Conservation (phyloP, 2,888 invertebrate species). For the Drosophila hamatofila region DNA sequence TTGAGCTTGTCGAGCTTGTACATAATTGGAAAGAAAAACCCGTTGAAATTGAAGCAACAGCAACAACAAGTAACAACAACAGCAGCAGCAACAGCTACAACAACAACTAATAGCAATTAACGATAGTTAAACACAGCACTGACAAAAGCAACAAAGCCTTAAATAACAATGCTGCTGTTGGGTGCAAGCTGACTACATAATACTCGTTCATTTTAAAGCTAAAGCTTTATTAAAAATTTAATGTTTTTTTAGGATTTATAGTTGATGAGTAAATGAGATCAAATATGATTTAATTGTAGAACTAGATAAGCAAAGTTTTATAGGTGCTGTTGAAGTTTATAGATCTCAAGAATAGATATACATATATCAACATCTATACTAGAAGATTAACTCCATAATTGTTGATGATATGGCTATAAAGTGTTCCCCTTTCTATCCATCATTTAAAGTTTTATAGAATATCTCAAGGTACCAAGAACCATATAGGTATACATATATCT, state of each 20-base stretch:
- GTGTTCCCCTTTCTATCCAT: no score
- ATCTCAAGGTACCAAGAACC: no score
- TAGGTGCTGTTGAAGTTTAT: no score
- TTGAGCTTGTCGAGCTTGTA: conserved; percentile 57
- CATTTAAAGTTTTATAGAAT: no score
- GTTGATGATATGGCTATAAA: no score
- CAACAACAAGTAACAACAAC: conserved; percentile 31
- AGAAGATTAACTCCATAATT: no score
- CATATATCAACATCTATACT: no score
- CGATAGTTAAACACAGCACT: conserved; percentile 56
- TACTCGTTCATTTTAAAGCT: not conserved
- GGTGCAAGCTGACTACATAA: not conserved
- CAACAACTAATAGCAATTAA: conserved; percentile 59
- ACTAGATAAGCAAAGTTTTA: no score
- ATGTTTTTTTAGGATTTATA: not conserved
- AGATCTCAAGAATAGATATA: no score
- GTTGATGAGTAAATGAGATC: no score
- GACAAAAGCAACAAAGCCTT: conserved; percentile 3
- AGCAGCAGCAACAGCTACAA: conserved; percentile 23
- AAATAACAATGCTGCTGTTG: conserved; percentile 11
- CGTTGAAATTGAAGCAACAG: conserved; percentile 61
- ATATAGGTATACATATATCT: no score
- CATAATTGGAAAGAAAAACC: conserved; percentile 70
- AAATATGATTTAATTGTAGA: not conserved
- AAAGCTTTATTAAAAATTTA: not conserved